Percentiles rank a stretch among this genome's conserved stretches.
These are phyloP conservation scores for Alcedo quadribrachys DNA, from an alignment of 2,797 vertebrate genomes.

Conservation along the genomic window DNA sequence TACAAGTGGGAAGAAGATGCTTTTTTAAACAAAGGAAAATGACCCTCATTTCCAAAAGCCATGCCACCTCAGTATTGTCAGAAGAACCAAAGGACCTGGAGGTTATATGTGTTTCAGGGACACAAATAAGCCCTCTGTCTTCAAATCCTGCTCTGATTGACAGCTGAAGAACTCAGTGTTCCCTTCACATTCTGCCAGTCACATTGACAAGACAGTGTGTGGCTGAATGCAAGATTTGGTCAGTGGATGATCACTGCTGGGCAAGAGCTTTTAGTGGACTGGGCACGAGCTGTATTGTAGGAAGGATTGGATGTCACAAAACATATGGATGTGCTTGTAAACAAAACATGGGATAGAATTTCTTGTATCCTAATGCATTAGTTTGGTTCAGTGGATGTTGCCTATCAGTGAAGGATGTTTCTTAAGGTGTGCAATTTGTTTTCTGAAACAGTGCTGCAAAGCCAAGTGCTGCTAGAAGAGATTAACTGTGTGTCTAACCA, in stretches of 20 bases:
- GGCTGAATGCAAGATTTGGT: neutral
- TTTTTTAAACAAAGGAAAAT: neutral
- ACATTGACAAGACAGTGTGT: neutral
- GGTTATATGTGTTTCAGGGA: neutral
- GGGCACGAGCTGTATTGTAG: neutral
- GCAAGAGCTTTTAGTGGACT: neutral
- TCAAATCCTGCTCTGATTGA: neutral
- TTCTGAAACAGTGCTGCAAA: neutral
- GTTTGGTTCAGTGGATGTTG: neutral
- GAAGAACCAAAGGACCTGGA: neutral
- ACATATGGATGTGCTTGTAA: neutral
- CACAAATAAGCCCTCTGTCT: neutral
- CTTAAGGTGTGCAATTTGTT: neutral
- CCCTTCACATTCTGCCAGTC: conserved; percentile 14
- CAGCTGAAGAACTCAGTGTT: neutral
- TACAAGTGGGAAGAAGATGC: neutral
- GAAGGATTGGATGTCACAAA: neutral
- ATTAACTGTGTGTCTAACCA: neutral
- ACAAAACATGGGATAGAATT: neutral
- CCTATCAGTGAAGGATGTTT: neutral
- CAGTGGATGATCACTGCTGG: neutral
- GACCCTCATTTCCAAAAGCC: neutral
- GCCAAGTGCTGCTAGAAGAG: neutral
- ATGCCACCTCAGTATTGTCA: neutral
- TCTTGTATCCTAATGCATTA: neutral